Percentiles rank a stretch among this genome's conserved stretches.
Evolutionary conservation across 2,113 vertebrate genomes (phyloP).

Genomic region (Eleginops maclovinus): DNA sequence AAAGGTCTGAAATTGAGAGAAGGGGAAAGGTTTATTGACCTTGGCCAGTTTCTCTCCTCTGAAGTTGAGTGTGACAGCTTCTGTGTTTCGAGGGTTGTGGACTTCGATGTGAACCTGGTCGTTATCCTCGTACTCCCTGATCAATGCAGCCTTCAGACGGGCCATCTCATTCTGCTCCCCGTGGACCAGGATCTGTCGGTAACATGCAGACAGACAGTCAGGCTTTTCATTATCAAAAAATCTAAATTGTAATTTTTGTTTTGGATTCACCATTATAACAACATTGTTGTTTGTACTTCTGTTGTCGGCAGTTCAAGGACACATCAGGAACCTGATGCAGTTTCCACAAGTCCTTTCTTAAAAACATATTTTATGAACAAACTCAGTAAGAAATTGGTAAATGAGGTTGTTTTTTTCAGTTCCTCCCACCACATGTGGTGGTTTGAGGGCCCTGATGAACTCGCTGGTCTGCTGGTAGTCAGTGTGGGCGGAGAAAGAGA

Average conservation of each 20-base stretch:
- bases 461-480: slow-evolving; percentile 99
- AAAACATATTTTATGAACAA: no score
- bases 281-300: no score
- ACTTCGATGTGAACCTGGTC: slow-evolving; percentile 98
- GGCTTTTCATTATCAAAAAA: not conserved
- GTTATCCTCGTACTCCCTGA: slow-evolving; percentile 97
- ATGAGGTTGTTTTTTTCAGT: no score
- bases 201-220: not conserved
- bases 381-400: no score
- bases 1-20: not conserved
- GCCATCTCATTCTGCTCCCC: slow-evolving; percentile 99
- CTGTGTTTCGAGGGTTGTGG: slow-evolving; percentile 98
- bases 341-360: no score
- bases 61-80: slow-evolving; percentile 97
- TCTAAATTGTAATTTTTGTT: no score
- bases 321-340: no score
- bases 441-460: slow-evolving; percentile 97
- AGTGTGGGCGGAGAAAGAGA: slow-evolving; percentile 98
- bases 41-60: slow-evolving; percentile 98
- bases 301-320: no score
- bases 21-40: slow-evolving; percentile 76
- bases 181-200: slow-evolving; percentile 89
- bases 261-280: no score
- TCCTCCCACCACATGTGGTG: slow-evolving; percentile 92
- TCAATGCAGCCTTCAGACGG: slow-evolving; percentile 94